phyloP scores from a whole-genome alignment of 2,797 vertebrate genomes.

The Nasua narica region DNA sequence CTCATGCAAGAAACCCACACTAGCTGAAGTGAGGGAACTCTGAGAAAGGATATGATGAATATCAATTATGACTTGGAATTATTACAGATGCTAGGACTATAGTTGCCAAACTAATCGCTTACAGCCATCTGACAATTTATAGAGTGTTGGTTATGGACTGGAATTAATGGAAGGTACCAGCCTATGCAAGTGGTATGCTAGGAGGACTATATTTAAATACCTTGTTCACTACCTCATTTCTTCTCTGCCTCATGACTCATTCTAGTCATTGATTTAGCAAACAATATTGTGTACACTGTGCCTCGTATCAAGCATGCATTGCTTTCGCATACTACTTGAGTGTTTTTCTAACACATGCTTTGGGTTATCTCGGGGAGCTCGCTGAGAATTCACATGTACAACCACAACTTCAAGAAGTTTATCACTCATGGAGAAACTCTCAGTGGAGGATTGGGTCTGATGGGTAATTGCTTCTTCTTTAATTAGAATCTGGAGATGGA shows the following conservation, averaged over 20 bases:
- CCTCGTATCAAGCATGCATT: not conserved
- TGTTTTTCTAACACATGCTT: not conserved
- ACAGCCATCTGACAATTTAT: not conserved
- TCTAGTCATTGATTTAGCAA: not conserved
- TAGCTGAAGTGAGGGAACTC: not conserved
- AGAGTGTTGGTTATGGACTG: not conserved
- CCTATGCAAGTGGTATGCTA: not conserved
- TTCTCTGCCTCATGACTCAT: not conserved
- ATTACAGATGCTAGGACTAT: not conserved
- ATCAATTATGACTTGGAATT: not conserved
- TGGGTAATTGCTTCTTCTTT: not conserved
- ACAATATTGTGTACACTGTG: not conserved
- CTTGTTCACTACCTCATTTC: not conserved
- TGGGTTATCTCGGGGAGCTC: not conserved
- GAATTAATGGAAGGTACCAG: not conserved
- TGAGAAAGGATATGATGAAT: not conserved
- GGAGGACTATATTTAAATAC: not conserved
- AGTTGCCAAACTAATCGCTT: not conserved
- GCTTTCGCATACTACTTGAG: not conserved
- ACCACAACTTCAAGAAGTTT: not conserved
- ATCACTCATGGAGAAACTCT: not conserved
- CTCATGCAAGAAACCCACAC: not conserved
- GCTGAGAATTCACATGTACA: not conserved
- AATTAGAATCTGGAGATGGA: too few relatives aligned
- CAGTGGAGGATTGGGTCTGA: accelerated